Evolutionary conservation across 2,797 vertebrate genomes (phyloP).

Genomic region (Notoglanidium macrostoma): DNA sequence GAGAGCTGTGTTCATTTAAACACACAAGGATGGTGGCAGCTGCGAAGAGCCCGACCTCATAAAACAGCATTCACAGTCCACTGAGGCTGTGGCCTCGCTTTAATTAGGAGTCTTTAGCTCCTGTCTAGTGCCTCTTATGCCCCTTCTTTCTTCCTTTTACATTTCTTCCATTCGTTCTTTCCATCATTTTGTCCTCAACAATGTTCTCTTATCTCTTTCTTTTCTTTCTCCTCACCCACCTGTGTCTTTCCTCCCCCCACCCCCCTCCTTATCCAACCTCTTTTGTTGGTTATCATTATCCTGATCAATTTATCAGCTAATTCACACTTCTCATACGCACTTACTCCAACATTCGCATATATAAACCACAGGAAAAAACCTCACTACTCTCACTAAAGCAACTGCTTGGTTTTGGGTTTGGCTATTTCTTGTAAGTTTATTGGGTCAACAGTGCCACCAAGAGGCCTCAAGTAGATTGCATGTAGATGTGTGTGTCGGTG

Average conservation of each 20-base stretch:
- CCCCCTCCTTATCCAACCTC: background rate
- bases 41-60: constrained; percentile 21
- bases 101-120: constrained; percentile 45
- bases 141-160: background rate
- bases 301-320: constrained; percentile 5
- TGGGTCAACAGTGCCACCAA: constrained; percentile 77
- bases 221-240: background rate
- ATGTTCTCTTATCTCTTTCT: constrained; percentile 32
- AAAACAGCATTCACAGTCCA: constrained; percentile 39
- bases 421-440: constrained; percentile 21
- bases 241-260: background rate
- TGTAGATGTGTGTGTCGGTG: background rate
- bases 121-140: constrained; percentile 5
- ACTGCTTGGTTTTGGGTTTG: background rate
- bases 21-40: constrained; percentile 23
- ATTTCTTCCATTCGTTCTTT: constrained; percentile 52
- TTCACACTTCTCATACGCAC: background rate
- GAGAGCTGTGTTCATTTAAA: constrained; percentile 51
- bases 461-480: constrained; percentile 40
- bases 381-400: background rate
- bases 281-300: background rate
- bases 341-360: constrained; percentile 5
- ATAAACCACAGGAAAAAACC: background rate
- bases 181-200: constrained; percentile 54
- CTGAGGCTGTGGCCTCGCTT: constrained; percentile 23